Percentiles rank a stretch among this genome's conserved stretches.
phyloP scores from a whole-genome alignment of 2,113 vertebrate species.

The Callospermophilus lateralis region DNA sequence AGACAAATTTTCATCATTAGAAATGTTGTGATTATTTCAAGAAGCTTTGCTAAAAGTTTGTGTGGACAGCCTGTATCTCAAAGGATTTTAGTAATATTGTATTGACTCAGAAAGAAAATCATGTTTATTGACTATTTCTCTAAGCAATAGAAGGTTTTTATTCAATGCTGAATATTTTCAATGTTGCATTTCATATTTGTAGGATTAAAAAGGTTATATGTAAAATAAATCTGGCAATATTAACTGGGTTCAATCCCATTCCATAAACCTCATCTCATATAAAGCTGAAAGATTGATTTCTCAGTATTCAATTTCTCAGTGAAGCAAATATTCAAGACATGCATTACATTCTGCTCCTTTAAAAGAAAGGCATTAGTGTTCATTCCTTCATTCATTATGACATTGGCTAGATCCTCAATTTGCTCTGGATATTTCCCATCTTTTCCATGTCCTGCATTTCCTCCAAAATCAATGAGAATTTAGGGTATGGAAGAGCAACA shows the following conservation, averaged over 20 bases:
- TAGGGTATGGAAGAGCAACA: not conserved
- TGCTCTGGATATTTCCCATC: conserved; percentile 14
- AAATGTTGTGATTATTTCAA: conserved; percentile 57
- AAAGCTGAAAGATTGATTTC: conserved; percentile 65
- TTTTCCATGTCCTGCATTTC: conserved; percentile 26
- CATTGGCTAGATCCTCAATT: conserved; percentile 20
- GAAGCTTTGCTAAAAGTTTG: not conserved
- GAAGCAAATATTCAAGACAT: conserved; percentile 62
- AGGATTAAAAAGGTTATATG: conserved; percentile 70
- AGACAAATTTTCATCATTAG: conserved; percentile 26
- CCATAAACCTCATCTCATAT: conserved; percentile 40
- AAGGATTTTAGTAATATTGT: not conserved
- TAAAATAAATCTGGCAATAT: conserved; percentile 70
- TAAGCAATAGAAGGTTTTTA: conserved; percentile 58
- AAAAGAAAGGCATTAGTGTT: conserved; percentile 52
- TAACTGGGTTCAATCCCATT: conserved; percentile 43
- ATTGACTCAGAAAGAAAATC: conserved; percentile 43
- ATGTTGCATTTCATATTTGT: conserved; percentile 56
- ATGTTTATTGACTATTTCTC: conserved; percentile 72
- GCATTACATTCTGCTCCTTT: conserved; percentile 31
- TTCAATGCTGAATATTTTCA: conserved; percentile 52
- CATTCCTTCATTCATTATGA: not conserved
- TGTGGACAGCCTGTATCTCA: not conserved
- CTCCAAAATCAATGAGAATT: not conserved
- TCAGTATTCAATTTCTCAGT: conserved; percentile 66